These are phyloP conservation scores for Euzophera pinguis DNA, from an alignment of 2,888 invertebrate genomes.

Conservation along the genomic window DNA sequence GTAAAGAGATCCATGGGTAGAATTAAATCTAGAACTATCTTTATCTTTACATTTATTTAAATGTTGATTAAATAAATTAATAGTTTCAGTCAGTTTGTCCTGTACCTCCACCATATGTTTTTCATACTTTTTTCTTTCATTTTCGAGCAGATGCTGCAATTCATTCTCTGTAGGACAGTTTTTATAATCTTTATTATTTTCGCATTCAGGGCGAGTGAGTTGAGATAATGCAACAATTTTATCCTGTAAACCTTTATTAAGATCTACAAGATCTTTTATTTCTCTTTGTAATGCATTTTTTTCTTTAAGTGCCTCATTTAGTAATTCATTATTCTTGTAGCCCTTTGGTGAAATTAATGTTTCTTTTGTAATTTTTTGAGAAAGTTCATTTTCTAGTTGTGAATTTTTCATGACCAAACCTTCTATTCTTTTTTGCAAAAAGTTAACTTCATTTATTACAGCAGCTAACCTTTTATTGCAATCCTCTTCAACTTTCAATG, in stretches of 20 bases:
- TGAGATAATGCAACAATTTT: constrained; percentile 51
- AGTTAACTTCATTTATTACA: constrained; percentile 80
- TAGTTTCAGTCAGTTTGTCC: constrained; percentile 59
- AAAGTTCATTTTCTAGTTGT: constrained; percentile 81
- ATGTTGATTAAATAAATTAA: constrained; percentile 56
- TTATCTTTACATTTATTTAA: constrained; percentile 43
- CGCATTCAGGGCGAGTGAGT: constrained; percentile 34
- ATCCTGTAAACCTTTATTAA: constrained; percentile 72
- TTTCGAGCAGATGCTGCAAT: constrained; percentile 53
- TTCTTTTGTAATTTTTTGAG: constrained; percentile 35
- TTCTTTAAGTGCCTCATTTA: constrained; percentile 47
- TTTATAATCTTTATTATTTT: constrained; percentile 29
- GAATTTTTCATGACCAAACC: constrained; percentile 51
- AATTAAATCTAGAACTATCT: constrained; percentile 29
- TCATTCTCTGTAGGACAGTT: constrained; percentile 60
- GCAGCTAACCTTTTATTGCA: constrained; percentile 84
- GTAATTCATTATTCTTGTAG: constrained; percentile 41
- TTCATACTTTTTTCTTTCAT: constrained; percentile 70
- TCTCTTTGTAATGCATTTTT: constrained; percentile 66
- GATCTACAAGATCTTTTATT: constrained; percentile 68
- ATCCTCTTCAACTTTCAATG: constrained; percentile 87
- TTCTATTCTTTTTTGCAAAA: constrained; percentile 79
- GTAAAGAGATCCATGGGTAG: constrained; percentile 43
- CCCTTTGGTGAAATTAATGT: constrained; percentile 25
- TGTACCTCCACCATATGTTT: constrained; percentile 52